These are phyloP conservation scores for Brevimyrus niger DNA, from an alignment of 2,113 vertebrate genomes.

Conservation along the genomic window DNA sequence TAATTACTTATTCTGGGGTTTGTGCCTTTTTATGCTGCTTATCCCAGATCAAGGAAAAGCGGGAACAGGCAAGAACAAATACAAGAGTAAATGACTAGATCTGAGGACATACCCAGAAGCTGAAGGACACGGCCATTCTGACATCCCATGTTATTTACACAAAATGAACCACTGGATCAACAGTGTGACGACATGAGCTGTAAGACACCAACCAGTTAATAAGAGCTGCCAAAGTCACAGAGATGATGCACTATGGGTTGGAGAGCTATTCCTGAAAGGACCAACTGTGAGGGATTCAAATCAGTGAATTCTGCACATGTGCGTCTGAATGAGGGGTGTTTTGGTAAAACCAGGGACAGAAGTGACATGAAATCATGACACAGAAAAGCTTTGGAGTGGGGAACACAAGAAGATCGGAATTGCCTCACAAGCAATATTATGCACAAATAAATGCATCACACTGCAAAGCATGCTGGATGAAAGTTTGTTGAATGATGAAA, in stretches of 20 bases:
- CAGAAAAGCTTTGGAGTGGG: neutral
- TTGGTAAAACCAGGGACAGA: neutral
- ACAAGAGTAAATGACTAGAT: neutral
- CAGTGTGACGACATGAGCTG: neutral
- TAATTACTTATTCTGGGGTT: neutral
- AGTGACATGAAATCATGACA: neutral
- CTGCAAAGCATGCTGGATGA: neutral
- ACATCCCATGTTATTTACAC: neutral
- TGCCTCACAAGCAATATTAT: neutral
- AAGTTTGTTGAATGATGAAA: neutral
- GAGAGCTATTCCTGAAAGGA: neutral
- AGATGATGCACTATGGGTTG: too few species aligned
- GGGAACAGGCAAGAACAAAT: neutral
- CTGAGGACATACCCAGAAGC: neutral
- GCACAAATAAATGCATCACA: neutral
- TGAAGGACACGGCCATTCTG: neutral
- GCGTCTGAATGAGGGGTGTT: neutral
- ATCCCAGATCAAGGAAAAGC: neutral
- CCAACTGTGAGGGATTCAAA: neutral
- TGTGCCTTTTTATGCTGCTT: neutral
- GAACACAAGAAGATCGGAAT: neutral
- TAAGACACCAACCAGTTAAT: neutral
- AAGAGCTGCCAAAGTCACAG: too few species aligned
- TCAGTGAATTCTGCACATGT: neutral
- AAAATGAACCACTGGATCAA: neutral